A percentile compares a stretch with the other conserved stretches of the same genome.
Evolutionary conservation across 2,888 invertebrate species (phyloP).

Genomic region (Meloe dianella): DNA sequence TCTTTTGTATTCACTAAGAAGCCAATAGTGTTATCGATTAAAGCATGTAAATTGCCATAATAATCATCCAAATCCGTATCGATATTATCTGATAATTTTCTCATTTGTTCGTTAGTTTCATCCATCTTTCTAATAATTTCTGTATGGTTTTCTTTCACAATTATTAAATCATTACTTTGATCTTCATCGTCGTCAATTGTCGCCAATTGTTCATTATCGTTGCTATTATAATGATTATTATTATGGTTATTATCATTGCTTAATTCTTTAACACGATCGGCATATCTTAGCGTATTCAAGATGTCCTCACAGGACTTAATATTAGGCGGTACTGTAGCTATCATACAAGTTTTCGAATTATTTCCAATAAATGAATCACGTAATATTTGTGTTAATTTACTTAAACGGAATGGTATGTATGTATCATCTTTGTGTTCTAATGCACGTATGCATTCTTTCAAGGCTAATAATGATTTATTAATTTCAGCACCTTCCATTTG

Average conservation of each 20-base stretch:
- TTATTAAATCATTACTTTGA: constrained; percentile 16
- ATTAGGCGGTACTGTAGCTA: constrained; percentile 98
- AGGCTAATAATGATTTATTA: constrained; percentile 91
- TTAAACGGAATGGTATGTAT: constrained; percentile 96
- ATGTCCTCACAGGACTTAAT: constrained; percentile 97
- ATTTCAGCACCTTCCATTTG: constrained; percentile 93
- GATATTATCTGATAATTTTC: constrained; percentile 76
- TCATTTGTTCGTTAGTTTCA: constrained; percentile 72
- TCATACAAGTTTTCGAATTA: constrained; percentile 99
- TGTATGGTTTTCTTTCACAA: constrained; percentile 81
- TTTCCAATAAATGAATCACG: constrained; percentile 98
- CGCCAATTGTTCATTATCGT: constrained; percentile 33
- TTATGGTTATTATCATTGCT: constrained; percentile 59
- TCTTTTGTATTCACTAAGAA: constrained; percentile 69
- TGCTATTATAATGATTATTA: constrained; percentile 30
- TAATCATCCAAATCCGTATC: constrained; percentile 91
- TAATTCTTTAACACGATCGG: constrained; percentile 95
- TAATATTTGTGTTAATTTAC: constrained; percentile 93
- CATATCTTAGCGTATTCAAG: constrained; percentile 95
- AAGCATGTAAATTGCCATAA: constrained; percentile 81
- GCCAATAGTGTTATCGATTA: constrained; percentile 77
- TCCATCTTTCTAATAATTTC: constrained; percentile 72
- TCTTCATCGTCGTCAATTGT: constrained; percentile 33
- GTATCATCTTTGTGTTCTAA: constrained; percentile 88
- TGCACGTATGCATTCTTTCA: constrained; percentile 97